phyloP scores from a whole-genome alignment of 2,113 vertebrate species.

The Microcebus lehilahytsara region DNA sequence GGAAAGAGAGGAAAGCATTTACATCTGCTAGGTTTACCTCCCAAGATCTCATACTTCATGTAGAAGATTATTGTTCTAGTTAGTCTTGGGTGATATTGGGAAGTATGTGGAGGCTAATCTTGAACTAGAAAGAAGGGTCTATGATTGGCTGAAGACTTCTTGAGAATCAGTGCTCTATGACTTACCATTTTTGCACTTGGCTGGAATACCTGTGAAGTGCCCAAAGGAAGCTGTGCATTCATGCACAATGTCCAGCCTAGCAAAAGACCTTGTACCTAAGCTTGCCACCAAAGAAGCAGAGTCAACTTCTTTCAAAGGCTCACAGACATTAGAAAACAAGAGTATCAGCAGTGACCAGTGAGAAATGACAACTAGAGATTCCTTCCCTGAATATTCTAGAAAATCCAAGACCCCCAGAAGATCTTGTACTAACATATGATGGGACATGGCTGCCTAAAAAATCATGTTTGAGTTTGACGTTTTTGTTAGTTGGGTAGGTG shows the following conservation, averaged over 20 bases:
- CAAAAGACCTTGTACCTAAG: background rate
- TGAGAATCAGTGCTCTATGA: background rate
- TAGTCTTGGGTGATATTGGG: background rate
- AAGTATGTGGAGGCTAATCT: background rate
- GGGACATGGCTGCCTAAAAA: background rate
- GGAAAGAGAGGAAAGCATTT: background rate
- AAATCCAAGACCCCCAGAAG: background rate
- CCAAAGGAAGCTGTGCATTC: background rate
- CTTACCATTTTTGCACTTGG: background rate
- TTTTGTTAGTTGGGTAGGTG: background rate
- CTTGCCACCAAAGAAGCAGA: background rate
- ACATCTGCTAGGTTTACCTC: background rate
- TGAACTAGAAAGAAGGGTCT: background rate
- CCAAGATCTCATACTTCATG: background rate
- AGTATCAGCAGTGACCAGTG: background rate
- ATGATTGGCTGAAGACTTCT: background rate
- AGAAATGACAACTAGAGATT: background rate
- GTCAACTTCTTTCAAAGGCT: background rate
- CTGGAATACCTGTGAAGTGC: accelerated
- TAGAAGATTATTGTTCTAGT: background rate
- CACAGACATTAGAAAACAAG: background rate
- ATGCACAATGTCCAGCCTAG: background rate
- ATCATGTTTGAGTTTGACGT: background rate
- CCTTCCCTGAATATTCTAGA: background rate
- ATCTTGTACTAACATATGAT: background rate